Evolutionary conservation across 2,888 invertebrate species (phyloP).

Genomic region (Eristalinus sepulchralis): DNA sequence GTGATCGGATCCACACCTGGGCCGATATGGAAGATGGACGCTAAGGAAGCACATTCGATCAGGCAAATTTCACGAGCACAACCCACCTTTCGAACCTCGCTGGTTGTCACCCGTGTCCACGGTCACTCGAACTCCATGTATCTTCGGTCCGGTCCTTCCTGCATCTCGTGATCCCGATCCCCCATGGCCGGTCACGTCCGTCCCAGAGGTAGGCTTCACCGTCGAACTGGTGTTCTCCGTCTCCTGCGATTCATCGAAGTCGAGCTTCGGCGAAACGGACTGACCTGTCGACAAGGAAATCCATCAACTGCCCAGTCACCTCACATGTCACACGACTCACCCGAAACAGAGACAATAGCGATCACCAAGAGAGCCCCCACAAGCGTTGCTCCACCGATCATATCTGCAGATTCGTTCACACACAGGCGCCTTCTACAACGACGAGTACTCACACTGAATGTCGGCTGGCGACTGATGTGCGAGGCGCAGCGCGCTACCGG

Average conservation of each 20-base stretch:
- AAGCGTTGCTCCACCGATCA: constrained; percentile 43
- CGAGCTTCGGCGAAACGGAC: constrained; percentile 79
- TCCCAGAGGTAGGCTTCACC: constrained; percentile 72
- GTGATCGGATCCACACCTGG: not conserved
- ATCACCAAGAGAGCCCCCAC: constrained; percentile 44
- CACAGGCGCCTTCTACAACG: constrained; percentile 16
- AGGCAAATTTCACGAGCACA: not conserved
- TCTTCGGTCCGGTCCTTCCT: constrained; percentile 78
- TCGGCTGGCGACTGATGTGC: constrained; percentile 49
- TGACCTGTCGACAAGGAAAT: constrained; percentile 74
- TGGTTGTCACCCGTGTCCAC: constrained; percentile 80
- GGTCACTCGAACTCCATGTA: constrained; percentile 81
- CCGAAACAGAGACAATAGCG: constrained; percentile 34
- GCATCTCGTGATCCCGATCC: constrained; percentile 39
- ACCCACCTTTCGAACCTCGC: constrained; percentile 77
- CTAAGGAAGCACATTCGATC: not conserved
- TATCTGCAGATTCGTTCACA: constrained; percentile 13
- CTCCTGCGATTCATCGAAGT: constrained; percentile 78
- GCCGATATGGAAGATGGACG: constrained; percentile 23
- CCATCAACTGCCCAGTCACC: constrained; percentile 3
- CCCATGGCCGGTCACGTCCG: constrained; percentile 65
- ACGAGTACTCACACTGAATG: constrained; percentile 42
- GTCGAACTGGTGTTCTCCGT: constrained; percentile 73
- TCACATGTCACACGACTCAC: constrained; percentile 72
- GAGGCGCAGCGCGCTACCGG: constrained; percentile 19